A percentile compares a stretch with the other conserved stretches of the same genome.
Evolutionary conservation across 2,113 vertebrate genomes (phyloP).

Genomic region (Scomber colias): DNA sequence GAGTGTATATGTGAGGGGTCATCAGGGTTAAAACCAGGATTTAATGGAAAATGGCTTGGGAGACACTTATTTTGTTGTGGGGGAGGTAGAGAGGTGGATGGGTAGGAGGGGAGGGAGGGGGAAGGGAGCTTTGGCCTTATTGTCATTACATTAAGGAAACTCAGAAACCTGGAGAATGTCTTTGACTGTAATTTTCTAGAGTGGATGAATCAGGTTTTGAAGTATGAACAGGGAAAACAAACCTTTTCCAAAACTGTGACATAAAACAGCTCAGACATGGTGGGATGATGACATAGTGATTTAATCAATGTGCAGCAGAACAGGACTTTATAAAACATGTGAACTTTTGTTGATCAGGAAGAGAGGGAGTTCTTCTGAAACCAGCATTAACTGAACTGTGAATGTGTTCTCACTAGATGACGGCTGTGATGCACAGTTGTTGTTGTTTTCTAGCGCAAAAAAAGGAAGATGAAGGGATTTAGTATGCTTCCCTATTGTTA

Average conservation of each 20-base stretch:
- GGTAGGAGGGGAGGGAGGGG: not conserved
- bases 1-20: slow-evolving; percentile 55
- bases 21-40: slow-evolving; percentile 66
- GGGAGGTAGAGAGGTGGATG: slow-evolving; percentile 51
- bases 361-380: no score
- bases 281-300: not conserved
- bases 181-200: not conserved
- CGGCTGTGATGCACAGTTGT: not conserved
- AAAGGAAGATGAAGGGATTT: not conserved
- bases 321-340: no score
- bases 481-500: not conserved
- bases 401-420: not conserved
- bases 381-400: not conserved
- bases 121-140: slow-evolving; percentile 3
- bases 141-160: slow-evolving; percentile 30
- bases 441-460: not conserved
- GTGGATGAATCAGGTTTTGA: not conserved
- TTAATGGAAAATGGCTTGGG: slow-evolving; percentile 70
- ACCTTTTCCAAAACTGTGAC: not conserved
- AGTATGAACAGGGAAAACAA: not conserved
- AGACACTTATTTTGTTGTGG: slow-evolving; percentile 62
- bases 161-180: not conserved
- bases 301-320: no score
- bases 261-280: not conserved
- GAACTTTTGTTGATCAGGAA: no score